Evolutionary conservation across 2,797 vertebrate species (phyloP).

Genomic region (Anguilla pacifica): DNA sequence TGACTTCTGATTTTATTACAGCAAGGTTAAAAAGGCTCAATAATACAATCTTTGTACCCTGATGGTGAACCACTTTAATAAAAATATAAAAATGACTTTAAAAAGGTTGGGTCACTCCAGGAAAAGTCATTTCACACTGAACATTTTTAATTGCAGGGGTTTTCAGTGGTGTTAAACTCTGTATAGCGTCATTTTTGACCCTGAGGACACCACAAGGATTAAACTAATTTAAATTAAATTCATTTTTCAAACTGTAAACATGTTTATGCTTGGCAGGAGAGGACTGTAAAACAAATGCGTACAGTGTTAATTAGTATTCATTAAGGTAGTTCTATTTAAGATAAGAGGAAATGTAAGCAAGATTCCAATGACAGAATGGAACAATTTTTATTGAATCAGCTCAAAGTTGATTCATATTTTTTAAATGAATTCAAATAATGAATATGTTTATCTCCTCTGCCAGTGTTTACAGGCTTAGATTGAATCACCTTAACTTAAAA

Average conservation of each 20-base stretch:
- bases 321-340: slow-evolving; percentile 19
- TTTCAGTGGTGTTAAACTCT: neutral
- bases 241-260: neutral
- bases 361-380: slow-evolving; percentile 32
- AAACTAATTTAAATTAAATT: too few relatives aligned
- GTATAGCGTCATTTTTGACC: neutral
- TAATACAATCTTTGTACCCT: too few relatives aligned
- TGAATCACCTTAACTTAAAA: neutral
- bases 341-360: slow-evolving; percentile 20
- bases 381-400: slow-evolving; percentile 34
- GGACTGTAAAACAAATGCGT: slow-evolving; percentile 12
- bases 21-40: too few relatives aligned
- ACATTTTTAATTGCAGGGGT: neutral
- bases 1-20: too few relatives aligned
- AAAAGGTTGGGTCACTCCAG: too few relatives aligned
- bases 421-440: slow-evolving; percentile 21
- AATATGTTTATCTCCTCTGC: neutral
- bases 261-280: slow-evolving; percentile 31
- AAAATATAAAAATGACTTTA: too few relatives aligned
- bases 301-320: slow-evolving; percentile 32
- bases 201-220: too few relatives aligned
- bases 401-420: slow-evolving; percentile 31
- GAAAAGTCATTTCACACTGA: too few relatives aligned
- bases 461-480: slow-evolving; percentile 15
- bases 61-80: too few relatives aligned